These are phyloP conservation scores for Sinhomidia bicolor DNA, from an alignment of 2,888 invertebrate species.

Conservation along the genomic window DNA sequence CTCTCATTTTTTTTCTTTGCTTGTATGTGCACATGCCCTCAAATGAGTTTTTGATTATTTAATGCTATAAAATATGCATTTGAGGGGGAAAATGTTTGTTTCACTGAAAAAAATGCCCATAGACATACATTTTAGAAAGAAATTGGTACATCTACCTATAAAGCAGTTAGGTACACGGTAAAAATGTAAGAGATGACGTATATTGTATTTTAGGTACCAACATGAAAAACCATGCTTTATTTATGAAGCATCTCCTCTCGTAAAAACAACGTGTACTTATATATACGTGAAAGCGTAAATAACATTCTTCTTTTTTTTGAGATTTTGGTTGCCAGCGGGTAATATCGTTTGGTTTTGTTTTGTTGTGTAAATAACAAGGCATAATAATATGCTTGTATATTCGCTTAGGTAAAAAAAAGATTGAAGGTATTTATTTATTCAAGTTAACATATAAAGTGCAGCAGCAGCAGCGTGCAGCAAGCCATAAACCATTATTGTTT, in stretches of 20 bases:
- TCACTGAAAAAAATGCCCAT: constrained; percentile 24
- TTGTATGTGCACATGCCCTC: background rate
- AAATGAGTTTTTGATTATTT: constrained; percentile 71
- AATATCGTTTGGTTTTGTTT: constrained; percentile 8
- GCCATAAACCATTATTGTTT: background rate
- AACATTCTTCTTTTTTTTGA: constrained; percentile 4
- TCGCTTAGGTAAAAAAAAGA: constrained; percentile 9
- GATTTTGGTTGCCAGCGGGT: constrained; percentile 57
- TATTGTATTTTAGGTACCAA: too few relatives aligned
- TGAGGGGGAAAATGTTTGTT: constrained; percentile 58
- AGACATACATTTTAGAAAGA: background rate
- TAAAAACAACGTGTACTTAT: background rate
- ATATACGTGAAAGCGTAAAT: constrained; percentile 58
- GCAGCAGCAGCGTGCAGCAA: constrained; percentile 15
- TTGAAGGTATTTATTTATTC: background rate
- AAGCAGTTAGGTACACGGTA: too few relatives aligned
- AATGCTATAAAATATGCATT: constrained; percentile 66
- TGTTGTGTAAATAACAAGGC: constrained; percentile 59
- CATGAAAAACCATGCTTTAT: background rate
- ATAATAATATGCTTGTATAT: background rate
- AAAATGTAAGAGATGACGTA: background rate
- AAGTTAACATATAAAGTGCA: constrained; percentile 24
- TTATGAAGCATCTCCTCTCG: constrained; percentile 6
- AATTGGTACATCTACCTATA: constrained; percentile 6
- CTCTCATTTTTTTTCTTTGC: constrained; percentile 43